Evolutionary conservation across 2,888 invertebrate species (phyloP).

Genomic region (Acanthosepion pharaonis): DNA sequence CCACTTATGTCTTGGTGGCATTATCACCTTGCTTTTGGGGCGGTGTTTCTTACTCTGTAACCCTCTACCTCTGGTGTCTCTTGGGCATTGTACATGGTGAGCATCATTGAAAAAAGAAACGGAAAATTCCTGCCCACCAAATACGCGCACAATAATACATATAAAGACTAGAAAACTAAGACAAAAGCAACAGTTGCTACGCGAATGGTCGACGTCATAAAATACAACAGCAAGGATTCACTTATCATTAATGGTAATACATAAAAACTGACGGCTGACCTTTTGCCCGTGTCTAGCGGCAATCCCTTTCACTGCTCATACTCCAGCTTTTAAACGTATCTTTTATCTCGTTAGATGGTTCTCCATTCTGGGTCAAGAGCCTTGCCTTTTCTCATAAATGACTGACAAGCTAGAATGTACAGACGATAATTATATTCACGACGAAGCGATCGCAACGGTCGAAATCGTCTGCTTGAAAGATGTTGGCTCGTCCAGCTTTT

Average conservation of each 20-base stretch:
- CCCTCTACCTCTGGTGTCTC: too few relatives aligned
- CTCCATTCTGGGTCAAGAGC: not conserved
- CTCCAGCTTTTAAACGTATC: slow-evolving; percentile 7
- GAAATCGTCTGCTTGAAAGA: not conserved
- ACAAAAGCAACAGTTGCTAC: not conserved
- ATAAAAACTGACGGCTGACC: not conserved
- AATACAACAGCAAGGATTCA: not conserved
- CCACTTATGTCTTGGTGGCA: too few relatives aligned
- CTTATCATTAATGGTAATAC: not conserved
- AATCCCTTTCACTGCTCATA: not conserved
- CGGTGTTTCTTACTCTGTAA: too few relatives aligned
- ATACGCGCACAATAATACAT: too few relatives aligned
- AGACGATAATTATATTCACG: not conserved
- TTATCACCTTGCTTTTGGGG: too few relatives aligned
- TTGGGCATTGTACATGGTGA: too few relatives aligned
- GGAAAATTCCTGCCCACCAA: too few relatives aligned
- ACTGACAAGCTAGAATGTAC: not conserved
- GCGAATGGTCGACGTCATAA: not conserved
- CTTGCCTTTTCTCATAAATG: not conserved
- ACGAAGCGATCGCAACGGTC: not conserved
- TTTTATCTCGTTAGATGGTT: not conserved
- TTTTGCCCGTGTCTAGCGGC: not conserved
- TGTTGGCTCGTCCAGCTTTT: not conserved
- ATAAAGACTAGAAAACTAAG: not conserved
- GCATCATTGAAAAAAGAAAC: too few relatives aligned